Base-by-base conservation (phyloP, 2,113 vertebrate genomes). In the Phalacrocorax carbo region DNA sequence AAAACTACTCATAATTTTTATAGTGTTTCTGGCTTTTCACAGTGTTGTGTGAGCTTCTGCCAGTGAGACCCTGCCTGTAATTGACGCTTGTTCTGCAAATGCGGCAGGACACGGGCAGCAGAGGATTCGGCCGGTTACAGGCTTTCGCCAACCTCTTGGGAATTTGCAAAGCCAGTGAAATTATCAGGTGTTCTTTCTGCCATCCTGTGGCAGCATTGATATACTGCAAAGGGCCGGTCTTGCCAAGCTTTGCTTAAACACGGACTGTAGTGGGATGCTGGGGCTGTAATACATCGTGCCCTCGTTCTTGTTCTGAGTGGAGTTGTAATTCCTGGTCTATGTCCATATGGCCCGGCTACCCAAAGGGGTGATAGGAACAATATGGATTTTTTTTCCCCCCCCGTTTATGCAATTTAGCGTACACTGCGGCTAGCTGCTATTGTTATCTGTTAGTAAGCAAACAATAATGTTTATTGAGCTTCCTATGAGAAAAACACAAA, bases 101-200 rank as follows among this genome's bases (percentile, higher is more conserved):
- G 27, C 60, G 22, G 1, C 38, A 16, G 58, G 14, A 6, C 0
- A 1, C 1, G 3, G 32, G 51, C 64, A 65, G 86, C 69, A 26
- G 79, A 42, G 84, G 54, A 5, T 79, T 34, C 60, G 23, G 72
- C 77, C 46, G 60, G 32, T 16, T 40, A 0, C 0, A 25, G 71
- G 68, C 42, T 91, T 81, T 82, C 82, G 80, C 42, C 88, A 86
- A 92, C 66, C 66, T 32, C 86, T 76, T 75, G 95, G 82, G 90
- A 95, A 79, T 92, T 85, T 36, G 29, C 75, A 26, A 25, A 58
- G 34, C 60, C 79, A 40, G 66, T 14, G 86, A 83, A 78, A 76
- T 91, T 94, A 44, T 29, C 91, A 40, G 93, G 58, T 93, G 97
- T 88, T 92, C 71, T 51, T 96, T 95, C 97, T 98, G 97, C 97